Percentiles rank a stretch among this genome's conserved stretches.
Evolutionary conservation across 2,888 invertebrate species (phyloP).

Genomic region (Laspeyria flexula): DNA sequence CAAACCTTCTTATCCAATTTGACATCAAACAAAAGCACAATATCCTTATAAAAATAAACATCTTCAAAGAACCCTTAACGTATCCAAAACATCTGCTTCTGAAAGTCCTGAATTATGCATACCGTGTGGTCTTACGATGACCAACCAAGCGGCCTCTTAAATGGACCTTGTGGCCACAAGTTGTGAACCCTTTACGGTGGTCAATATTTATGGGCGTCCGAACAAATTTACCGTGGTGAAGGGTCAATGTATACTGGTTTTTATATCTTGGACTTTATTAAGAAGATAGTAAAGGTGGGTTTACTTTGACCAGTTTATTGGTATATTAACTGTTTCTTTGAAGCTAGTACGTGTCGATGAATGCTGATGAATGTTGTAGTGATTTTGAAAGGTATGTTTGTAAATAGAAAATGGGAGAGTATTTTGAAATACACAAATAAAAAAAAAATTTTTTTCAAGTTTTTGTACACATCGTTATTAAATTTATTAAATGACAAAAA

Average conservation of each 20-base stretch:
- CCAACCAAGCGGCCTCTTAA: constrained; percentile 62
- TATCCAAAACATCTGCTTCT: constrained; percentile 44
- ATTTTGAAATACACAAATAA: background rate
- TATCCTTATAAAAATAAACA: constrained; percentile 24
- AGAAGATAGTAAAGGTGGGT: constrained; percentile 23
- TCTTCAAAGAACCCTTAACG: constrained; percentile 38
- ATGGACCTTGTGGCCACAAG: constrained; percentile 62
- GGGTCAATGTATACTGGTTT: constrained; percentile 14
- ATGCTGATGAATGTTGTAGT: constrained; percentile 50
- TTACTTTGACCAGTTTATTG: constrained; percentile 8
- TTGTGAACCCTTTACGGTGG: constrained; percentile 63
- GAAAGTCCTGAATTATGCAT: constrained; percentile 65
- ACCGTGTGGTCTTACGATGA: constrained; percentile 48
- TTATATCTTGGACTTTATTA: constrained; percentile 23
- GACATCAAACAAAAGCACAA: constrained; percentile 4
- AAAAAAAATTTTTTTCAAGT: too few species aligned
- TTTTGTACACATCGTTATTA: too few species aligned
- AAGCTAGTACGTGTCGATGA: constrained; percentile 52
- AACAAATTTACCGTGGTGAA: constrained; percentile 58
- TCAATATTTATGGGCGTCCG: constrained; percentile 70
- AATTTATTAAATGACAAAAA: too few species aligned
- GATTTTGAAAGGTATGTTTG: constrained; percentile 26
- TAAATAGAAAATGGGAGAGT: background rate
- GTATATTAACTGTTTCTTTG: constrained; percentile 37
- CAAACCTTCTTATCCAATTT: constrained; percentile 15